Base-by-base conservation (phyloP, 30 jellyfish, hydroid and myxozoan species). In the Aurelia sp. region DNA sequence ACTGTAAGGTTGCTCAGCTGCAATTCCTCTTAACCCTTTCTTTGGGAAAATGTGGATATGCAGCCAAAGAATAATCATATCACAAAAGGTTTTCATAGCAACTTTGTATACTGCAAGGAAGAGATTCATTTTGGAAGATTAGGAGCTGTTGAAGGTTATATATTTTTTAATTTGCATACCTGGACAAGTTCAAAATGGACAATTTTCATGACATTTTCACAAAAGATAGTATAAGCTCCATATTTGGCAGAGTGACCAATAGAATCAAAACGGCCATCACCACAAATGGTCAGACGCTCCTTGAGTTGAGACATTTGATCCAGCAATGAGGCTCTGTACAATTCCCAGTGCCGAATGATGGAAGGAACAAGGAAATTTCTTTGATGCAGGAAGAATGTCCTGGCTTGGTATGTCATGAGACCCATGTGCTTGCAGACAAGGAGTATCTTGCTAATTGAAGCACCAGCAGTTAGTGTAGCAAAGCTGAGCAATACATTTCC, bases 201-300 rank as follows among this genome's bases (percentile, higher is more conserved):
- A 55, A 78, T 61, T 78, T 78, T 78, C 67, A 47, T 60, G 20
- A 78, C 9, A 22, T 35, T 55, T 19, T 19, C 17, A 38, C 64
- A 20, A 64, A 78, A 60, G 65, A 78, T 57, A 27, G 79, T 9
- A 12, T 78, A 78, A n/a, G 59, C 79, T 10, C 89, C 52, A 63
- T 78, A 78, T 63, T 78, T 78, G 19, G 89, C 79, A 8, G 67
- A 10, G 59, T 78, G 80, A 21, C 89, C 89, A 80, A 78, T 67
- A 19, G 85, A 81, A 67, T 63, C 91, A 81, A 81, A 81, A 13
- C 91, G 15, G 21, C 86, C 83, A 81, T 81, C 91, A 11, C 85
- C 83, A 33, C 86, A 7, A 62, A 81, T 52, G 16, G 33, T 41
- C 8, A 40, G 13, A 51, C 61, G 67, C 15, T 78, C 63, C n/a